These are phyloP conservation scores for Crotalus adamanteus DNA, from an alignment of 2,797 vertebrate species.

Conservation along the genomic window DNA sequence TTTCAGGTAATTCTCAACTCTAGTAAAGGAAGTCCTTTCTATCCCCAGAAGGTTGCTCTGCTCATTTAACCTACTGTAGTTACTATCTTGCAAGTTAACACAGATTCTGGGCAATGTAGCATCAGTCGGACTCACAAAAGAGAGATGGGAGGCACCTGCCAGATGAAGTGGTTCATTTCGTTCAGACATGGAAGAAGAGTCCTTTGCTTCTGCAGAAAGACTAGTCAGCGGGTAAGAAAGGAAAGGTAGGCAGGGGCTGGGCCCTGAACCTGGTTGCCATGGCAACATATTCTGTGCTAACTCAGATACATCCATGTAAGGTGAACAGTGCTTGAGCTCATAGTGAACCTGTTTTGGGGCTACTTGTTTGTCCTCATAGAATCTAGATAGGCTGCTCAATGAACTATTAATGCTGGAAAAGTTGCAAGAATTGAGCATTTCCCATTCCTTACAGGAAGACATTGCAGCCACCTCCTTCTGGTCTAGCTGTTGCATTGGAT, in stretches of 20 bases:
- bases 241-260: slow-evolving; percentile 43
- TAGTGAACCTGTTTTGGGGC: neutral
- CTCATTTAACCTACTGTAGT: slow-evolving; percentile 43
- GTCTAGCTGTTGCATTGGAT: neutral
- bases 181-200: slow-evolving; percentile 65
- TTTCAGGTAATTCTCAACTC: slow-evolving; percentile 62
- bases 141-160: fast-evolving
- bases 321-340: neutral
- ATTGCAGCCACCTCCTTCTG: neutral
- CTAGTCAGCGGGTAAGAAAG: fast-evolving
- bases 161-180: slow-evolving; percentile 73
- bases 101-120: slow-evolving; percentile 69
- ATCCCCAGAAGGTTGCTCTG: slow-evolving; percentile 53
- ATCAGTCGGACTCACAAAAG: slow-evolving; percentile 45
- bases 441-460: neutral
- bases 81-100: slow-evolving; percentile 62
- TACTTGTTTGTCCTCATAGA: neutral
- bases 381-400: neutral
- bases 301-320: neutral
- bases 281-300: slow-evolving; percentile 10
- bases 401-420: neutral
- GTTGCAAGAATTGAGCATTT: neutral
- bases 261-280: fast-evolving
- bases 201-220: slow-evolving; percentile 49
- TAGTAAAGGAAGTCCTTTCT: slow-evolving; percentile 52